Evolutionary conservation across 2,888 invertebrate genomes (phyloP), one percentile per base, ranked within the genome.

Genomic region (Flabesymbios commensalis): DNA sequence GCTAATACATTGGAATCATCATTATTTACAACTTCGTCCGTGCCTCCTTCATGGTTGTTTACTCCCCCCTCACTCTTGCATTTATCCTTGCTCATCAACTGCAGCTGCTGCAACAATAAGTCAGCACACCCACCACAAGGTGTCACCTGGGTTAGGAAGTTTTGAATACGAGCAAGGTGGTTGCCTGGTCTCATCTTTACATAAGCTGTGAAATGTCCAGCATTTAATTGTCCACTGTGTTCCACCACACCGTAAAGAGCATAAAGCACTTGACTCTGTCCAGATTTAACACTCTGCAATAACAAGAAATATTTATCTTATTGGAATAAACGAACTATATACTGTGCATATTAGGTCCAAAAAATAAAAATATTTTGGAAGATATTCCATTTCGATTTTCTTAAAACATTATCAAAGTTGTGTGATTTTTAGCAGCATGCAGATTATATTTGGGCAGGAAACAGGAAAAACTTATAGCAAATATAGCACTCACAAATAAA

Each of bases 211-310:
- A 99, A 99, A 79, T 92, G 91, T 29, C 92, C 91, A 36, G 94
- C 92, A 76, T 90, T 90, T 81, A 97, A 88, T 2, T 90, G 89
- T 0, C 98, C 98, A 57, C 91, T 90, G 79, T 99, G 98, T 78
- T 94, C 94, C 2, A 98, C 96, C 0, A 99, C 90, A 0, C 95
- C 98, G 75, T 95, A 99, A 56, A 99, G 84, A 0, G 93, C 89
- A 81, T 98, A 98, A 31, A 92, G 83, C 41, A 94, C 84, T 77
- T 88, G 86, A 70, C 85, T 87, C 77, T 90, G 89, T 10, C 87
- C 87, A 41, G 72, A 67, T 42, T 72, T 71, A 39, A 82, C 72
- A 36, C 78, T 79, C 76, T 82, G 74, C 19, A 74, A 69, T 26
- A 10, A 39, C 3, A n/a, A n/a, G n/a, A n/a, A n/a, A n/a, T n/a